These are phyloP conservation scores for Plotosus lineatus DNA, from an alignment of 2,113 vertebrate species.

Conservation along the genomic window DNA sequence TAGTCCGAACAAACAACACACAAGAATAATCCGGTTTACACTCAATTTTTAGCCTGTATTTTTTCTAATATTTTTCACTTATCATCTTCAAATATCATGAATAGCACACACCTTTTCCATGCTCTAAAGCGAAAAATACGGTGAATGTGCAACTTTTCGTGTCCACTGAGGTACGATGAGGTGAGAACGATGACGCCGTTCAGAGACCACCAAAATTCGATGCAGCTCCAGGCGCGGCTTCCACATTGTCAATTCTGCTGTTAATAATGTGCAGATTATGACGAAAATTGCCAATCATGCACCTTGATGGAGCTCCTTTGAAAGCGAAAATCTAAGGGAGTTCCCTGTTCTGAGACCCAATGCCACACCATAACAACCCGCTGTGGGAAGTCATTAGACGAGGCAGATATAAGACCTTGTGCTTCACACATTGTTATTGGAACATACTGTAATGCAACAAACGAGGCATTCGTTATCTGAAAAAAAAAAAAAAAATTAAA, in stretches of 20 bases:
- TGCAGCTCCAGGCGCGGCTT: conserved; percentile 82
- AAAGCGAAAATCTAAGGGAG: conserved; percentile 95
- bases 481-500: conserved; percentile 79
- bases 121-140: conserved; percentile 37
- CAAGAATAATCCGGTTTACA: not conserved
- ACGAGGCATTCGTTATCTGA: conserved; percentile 87
- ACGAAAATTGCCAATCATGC: conserved; percentile 99
- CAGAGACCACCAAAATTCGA: conserved; percentile 88
- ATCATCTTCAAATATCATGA: conserved; percentile 1
- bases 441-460: conserved; percentile 89
- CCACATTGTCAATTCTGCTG: conserved; percentile 96
- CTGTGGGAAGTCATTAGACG: conserved; percentile 99
- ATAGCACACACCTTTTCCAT: not conserved
- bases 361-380: conserved; percentile 99
- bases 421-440: conserved; percentile 94
- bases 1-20: conserved; percentile 1
- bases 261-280: conserved; percentile 99
- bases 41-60: not conserved
- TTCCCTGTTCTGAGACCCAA: conserved; percentile 97
- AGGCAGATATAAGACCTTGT: conserved; percentile 96
- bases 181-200: conserved; percentile 70
- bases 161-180: conserved; percentile 70
- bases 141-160: conserved; percentile 57
- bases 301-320: conserved; percentile 99
- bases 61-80: not conserved